These are phyloP conservation scores for Eudemis profundana DNA, from an alignment of 2,888 invertebrate genomes.

Conservation along the genomic window DNA sequence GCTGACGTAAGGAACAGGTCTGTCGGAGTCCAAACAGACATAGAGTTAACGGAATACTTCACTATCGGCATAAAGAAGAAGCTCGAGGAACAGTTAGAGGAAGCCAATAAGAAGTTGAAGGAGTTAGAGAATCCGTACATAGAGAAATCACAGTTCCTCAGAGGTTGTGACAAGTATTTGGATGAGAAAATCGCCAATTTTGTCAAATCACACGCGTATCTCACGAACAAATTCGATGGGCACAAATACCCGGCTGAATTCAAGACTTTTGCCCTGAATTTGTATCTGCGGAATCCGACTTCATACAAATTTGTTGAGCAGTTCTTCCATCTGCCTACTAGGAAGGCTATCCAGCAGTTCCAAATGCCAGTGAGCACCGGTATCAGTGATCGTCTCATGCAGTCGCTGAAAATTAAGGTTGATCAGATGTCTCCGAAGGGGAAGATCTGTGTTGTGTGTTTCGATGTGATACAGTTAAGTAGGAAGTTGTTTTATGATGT, in stretches of 20 bases:
- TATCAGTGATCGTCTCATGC: background rate
- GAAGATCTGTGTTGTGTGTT: conserved; percentile 4
- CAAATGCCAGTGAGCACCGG: conserved; percentile 3
- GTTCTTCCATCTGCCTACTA: conserved; percentile 14
- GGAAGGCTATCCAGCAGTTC: background rate
- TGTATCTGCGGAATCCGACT: conserved; percentile 7
- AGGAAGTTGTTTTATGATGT: conserved; percentile 25
- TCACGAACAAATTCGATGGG: background rate
- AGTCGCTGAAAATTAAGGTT: conserved; percentile 6
- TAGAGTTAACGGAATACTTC: background rate
- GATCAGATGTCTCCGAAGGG: background rate
- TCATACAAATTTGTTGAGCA: conserved; percentile 12
- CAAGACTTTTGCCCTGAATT: conserved; percentile 5
- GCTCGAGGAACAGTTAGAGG: background rate
- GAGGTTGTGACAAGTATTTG: conserved; percentile 10
- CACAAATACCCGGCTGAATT: background rate
- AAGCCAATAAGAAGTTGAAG: background rate
- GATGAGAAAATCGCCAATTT: conserved; percentile 20
- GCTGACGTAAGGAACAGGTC: background rate
- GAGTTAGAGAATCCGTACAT: background rate
- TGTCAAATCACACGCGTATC: conserved; percentile 11
- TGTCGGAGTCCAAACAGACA: background rate
- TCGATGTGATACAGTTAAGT: conserved; percentile 20
- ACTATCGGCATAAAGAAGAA: background rate
- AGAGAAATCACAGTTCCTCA: conserved; percentile 9